Percentiles rank a stretch among this genome's conserved stretches.
phyloP scores from a whole-genome alignment of 2,888 invertebrate species.

The Conomelus anceps region DNA sequence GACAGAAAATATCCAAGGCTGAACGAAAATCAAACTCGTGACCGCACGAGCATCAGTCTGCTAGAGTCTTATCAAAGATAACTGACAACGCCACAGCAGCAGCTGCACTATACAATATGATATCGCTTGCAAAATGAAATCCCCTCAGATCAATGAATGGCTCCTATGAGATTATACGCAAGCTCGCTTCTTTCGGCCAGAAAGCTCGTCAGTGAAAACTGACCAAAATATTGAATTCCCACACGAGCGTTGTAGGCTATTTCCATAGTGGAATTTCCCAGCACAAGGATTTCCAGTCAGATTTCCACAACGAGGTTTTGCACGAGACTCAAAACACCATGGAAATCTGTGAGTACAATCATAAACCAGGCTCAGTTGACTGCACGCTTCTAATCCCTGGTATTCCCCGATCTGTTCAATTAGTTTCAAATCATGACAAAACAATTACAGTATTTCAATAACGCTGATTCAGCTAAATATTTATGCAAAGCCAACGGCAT shows the following conservation, averaged over 20 bases:
- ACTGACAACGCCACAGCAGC: no score
- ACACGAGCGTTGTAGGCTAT: no score
- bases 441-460: neutral
- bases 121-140: neutral
- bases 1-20: no score
- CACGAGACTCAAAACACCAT: neutral
- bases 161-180: neutral
- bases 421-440: neutral
- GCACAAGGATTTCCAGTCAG: no score
- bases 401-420: neutral
- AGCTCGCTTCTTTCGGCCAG: neutral
- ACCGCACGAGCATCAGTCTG: no score
- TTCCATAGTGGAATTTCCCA: neutral
- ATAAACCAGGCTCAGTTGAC: neutral
- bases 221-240: neutral
- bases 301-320: no score
- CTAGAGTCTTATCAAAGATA: no score
- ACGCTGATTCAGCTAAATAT: neutral
- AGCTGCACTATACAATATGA: no score
- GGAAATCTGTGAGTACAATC: neutral
- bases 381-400: neutral
- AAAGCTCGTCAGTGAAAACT: neutral
- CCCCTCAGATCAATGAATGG: neutral
- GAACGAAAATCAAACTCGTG: no score
- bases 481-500: no score